Evolutionary conservation across 2,797 vertebrate species (phyloP), one percentile per base, ranked within the genome.

Genomic region (Gallinago solitaria): DNA sequence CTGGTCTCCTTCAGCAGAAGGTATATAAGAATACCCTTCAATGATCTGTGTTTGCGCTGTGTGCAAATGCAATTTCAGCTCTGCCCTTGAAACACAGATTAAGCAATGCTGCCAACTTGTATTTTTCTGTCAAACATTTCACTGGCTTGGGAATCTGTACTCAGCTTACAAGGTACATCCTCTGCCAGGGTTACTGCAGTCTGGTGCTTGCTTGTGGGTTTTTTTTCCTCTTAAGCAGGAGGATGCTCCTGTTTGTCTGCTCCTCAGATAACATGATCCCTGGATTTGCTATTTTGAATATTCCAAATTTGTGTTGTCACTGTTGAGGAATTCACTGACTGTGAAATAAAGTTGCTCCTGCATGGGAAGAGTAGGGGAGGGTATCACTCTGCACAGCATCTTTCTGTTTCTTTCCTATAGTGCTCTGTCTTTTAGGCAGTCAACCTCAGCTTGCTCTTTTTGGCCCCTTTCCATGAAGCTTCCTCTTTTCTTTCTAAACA

Each of bases 71-170:
- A 4, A 48, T 80, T 95, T 73, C 53, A 81, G n/a, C 32, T 93
- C 59, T 96, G 51, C 41, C 70, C 90, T 96, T 95, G 75, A 96
- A 95, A 84, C 5, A n/a, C 12, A 73, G 51, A 89, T 91, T 64
- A 70, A 94, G 61, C 64, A 83, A 16, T 50, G 87, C 35, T 85
- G 60, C 39, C 83, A 92, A 19, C n/a, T 64, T 82, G 9, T 75
- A 83, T 70, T 92, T n/a, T 89, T 79, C 50, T 83, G 60, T 96
- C 76, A 95, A 51, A 69, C 43, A 18, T 95, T 85, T 93, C 75
- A 41, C 56, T 51, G 74, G 37, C 48, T 93, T 60, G 60, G 23
- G 75, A 89, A 16, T 68, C 48, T 89, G 45, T 43, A 28, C 30
- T 51, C 13, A 79, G 35, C n/a, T 93, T 88, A 78, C 65, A 83